These are phyloP conservation scores for Neoniphon sammara DNA, from an alignment of 2,797 vertebrate species.

Conservation along the genomic window DNA sequence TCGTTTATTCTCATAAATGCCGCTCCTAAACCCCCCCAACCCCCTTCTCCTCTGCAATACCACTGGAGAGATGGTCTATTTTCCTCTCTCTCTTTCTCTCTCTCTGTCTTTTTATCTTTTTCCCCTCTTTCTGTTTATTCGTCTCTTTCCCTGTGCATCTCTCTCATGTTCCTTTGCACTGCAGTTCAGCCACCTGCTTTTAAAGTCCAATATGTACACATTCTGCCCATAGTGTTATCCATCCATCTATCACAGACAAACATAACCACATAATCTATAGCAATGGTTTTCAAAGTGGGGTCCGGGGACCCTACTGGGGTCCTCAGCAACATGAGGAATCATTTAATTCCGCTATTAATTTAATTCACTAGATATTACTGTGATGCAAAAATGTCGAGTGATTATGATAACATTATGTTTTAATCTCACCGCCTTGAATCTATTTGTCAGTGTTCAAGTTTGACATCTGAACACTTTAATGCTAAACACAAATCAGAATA, in stretches of 20 bases:
- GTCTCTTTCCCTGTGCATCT: background rate
- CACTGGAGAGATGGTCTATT: constrained; percentile 46
- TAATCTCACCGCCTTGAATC: too few relatives aligned
- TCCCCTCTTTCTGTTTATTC: background rate
- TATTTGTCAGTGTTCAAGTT: too few relatives aligned
- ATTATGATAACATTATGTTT: too few relatives aligned
- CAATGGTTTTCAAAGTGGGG: too few relatives aligned
- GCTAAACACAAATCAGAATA: too few relatives aligned
- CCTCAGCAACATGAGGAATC: too few relatives aligned
- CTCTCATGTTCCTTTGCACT: background rate
- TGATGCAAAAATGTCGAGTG: too few relatives aligned
- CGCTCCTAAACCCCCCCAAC: constrained; percentile 79
- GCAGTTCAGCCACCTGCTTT: background rate
- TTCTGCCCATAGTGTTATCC: background rate
- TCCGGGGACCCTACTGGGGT: too few relatives aligned
- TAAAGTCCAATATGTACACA: background rate
- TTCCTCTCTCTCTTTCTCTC: constrained; percentile 9
- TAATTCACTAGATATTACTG: too few relatives aligned
- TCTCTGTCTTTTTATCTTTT: background rate
- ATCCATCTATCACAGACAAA: background rate
- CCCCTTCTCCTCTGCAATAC: constrained; percentile 76
- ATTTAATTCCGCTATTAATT: too few relatives aligned
- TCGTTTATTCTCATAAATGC: constrained; percentile 87
- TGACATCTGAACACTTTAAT: too few relatives aligned
- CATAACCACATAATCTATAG: too few relatives aligned